Base-by-base conservation (phyloP, 2,113 vertebrate genomes). In the Merops nubicus region DNA sequence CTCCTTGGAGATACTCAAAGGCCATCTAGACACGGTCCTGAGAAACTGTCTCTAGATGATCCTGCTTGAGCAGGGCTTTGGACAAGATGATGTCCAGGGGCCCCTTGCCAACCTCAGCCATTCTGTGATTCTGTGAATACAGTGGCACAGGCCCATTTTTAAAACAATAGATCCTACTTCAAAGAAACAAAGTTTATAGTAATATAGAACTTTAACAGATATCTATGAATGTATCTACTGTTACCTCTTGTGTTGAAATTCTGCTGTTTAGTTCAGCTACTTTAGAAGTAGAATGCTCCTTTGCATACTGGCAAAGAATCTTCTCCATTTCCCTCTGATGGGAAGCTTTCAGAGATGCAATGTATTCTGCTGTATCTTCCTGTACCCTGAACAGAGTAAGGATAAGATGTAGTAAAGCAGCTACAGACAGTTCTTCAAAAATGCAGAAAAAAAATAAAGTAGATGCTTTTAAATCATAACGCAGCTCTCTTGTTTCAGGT, bases 171-270 rank as follows among this genome's bases (percentile, higher is more conserved):
- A 17, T 56, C 38, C 54, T 78, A 47, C 20, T 89, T 70, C 15
- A 70, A 67, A 57, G 17, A 23, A 63, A 43, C 20, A 12, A 54
- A 47, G 19, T 77, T 80, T 16, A 64, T 6, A 56, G 65, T n/a
- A 54, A 70, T n/a, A 43, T 5, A 50, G 45, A 50, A 48, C 42
- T 69, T 42, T 12, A 59, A 45, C 33, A 60, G 38, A 4, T 9
- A 65, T 9, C 5, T 59, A 63, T 12, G 3, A 63, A 48, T 33
- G 2, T 6, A 65, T n/a, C 11, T 72, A 21, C 21, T 62, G 18
- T n/a, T 97, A 99, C 99, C 98, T 99, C 98, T 91, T 99, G 99
- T 63, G 98, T 83, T 93, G 98, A 97, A 84, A 99, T 88, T 97
- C 98, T 98, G 92, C 98, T 99, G 94, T 97, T 97, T 56, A 99